Base-by-base conservation (phyloP, 2,888 invertebrate genomes). In the Macaria notata region DNA sequence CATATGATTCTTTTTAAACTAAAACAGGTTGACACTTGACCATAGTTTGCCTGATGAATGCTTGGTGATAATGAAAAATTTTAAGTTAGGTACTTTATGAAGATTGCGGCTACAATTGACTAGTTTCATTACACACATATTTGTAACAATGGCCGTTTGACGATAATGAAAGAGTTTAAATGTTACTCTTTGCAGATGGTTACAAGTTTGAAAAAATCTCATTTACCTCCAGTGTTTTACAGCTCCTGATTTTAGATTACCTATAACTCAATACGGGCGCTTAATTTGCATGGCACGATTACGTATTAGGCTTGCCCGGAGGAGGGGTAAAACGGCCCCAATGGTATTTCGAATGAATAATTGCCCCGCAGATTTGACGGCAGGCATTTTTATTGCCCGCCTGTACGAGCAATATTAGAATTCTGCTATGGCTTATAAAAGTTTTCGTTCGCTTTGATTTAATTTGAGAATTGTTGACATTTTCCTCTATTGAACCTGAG, bases 301-400 rank as follows among this genome's bases (percentile, higher is more conserved):
- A 65, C 63, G 64, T 61, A 65, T 65, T 62, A 66, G 59, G 53
- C 46, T 55, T 44, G 58, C 55, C 61, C 53, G 66, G 58, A 56
- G 66, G 65, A 57, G 65, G 69, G 67, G 66, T 63, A 67, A 72
- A 72, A 72, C 68, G 71, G 71, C 73, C 72, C 71, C 69, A 72
- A 80, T 84, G 83, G 83, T 78, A 87, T 87, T 84, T 80, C 72
- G 76, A 84, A 86, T 88, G 86, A 88, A 84, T 86, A 85, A 88
- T 87, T 78, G 83, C 80, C 72, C 75, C 73, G 70, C 75, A 82
- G 84, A 87, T 87, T 88, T 87, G 87, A 87, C 83, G 76, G 73
- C 76, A 82, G 83, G 84, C 81, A 88, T 89, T 88, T 89, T 87
- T 88, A 88, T 88, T 88, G 77, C 83, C 76, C 70, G 65, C 74